phyloP scores from a whole-genome alignment of 2,888 invertebrate genomes.

The Stenichneumon culpator region DNA sequence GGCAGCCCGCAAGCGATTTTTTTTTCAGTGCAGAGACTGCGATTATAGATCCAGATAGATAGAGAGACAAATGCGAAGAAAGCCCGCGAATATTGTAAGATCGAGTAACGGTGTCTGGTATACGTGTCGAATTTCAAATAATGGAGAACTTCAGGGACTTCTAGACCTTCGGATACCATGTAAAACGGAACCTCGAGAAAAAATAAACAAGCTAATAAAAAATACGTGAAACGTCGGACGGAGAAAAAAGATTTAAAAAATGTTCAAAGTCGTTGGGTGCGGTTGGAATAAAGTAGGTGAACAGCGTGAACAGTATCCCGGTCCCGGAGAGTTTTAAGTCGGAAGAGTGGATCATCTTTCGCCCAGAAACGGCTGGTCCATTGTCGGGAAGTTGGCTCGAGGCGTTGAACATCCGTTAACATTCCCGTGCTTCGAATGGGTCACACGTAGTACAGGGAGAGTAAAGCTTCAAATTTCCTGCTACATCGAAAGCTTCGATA shows the following conservation, averaged over 20 bases:
- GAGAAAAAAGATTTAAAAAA: background rate
- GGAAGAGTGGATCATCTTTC: conserved; percentile 42
- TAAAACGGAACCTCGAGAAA: background rate
- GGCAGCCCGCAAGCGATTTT: no score
- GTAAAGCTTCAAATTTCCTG: conserved; percentile 3
- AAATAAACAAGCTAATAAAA: background rate
- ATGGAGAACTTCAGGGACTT: no score
- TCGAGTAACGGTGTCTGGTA: background rate
- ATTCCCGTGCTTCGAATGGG: background rate
- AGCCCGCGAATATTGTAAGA: no score
- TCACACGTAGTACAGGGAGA: background rate
- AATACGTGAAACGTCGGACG: background rate
- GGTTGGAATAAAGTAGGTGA: background rate
- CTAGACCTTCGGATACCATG: background rate
- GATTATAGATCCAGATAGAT: background rate
- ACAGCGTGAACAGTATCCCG: background rate
- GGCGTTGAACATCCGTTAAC: conserved; percentile 11
- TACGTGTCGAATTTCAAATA: background rate
- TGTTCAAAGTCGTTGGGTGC: background rate
- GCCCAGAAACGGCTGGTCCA: conserved; percentile 16
- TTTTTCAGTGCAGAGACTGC: no score
- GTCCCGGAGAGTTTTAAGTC: conserved; percentile 19
- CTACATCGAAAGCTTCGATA: background rate
- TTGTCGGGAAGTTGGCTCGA: conserved; percentile 13
- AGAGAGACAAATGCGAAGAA: background rate